These are phyloP conservation scores for Xylota segnis DNA, from an alignment of 2,888 invertebrate species.

Conservation along the genomic window DNA sequence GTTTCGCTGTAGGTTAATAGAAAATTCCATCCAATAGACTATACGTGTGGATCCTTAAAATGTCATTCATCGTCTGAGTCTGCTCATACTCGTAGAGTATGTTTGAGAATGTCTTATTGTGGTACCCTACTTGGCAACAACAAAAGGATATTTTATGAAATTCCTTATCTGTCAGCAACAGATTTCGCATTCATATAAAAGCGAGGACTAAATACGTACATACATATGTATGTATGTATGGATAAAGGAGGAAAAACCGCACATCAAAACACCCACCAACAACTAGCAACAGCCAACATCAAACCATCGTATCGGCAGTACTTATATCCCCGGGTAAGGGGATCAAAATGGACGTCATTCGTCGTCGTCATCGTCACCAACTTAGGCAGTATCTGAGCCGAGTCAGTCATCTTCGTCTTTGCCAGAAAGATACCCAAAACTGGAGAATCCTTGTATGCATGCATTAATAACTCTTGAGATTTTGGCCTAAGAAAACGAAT, in stretches of 20 bases:
- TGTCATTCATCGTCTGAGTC: constrained; percentile 46
- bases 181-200: constrained; percentile 73
- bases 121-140: constrained; percentile 61
- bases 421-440: constrained; percentile 9
- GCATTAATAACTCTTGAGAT: constrained; percentile 55
- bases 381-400: constrained; percentile 21
- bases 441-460: constrained; percentile 33
- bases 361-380: constrained; percentile 49
- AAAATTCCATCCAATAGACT: constrained; percentile 41
- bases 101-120: constrained; percentile 50
- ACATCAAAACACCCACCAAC: constrained; percentile 9
- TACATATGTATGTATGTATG: neutral
- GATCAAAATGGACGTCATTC: constrained; percentile 52
- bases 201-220: constrained; percentile 23
- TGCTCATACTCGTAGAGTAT: constrained; percentile 7
- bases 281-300: constrained; percentile 10
- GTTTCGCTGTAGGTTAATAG: constrained; percentile 65
- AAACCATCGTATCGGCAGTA: too few species aligned
- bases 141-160: constrained; percentile 75
- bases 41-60: constrained; percentile 46
- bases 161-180: constrained; percentile 76
- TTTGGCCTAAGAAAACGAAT: constrained; percentile 45
- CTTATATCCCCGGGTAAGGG: neutral
- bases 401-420: constrained; percentile 24
- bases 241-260: constrained; percentile 13